Evolutionary conservation across 2,113 vertebrate species (phyloP).

Genomic region (Pterocles gutturalis): DNA sequence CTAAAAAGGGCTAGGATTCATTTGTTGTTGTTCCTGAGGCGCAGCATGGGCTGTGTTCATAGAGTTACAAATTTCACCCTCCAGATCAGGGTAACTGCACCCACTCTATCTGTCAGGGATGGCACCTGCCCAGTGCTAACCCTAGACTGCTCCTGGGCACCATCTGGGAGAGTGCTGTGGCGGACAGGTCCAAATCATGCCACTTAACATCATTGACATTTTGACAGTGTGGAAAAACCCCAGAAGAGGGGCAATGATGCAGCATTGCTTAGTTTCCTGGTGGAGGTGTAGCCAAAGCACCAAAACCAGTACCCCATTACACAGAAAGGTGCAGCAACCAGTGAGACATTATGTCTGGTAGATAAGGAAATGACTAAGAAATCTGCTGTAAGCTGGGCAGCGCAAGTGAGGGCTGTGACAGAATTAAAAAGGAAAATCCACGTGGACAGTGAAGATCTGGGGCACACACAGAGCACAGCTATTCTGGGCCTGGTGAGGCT

Average conservation of each 20-base stretch:
- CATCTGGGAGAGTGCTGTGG: accelerated
- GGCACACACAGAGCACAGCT: neutral
- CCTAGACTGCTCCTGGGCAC: neutral
- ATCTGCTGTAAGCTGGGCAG: neutral
- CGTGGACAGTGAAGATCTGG: neutral
- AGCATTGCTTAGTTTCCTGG: neutral
- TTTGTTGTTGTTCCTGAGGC: neutral
- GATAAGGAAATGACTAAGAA: neutral
- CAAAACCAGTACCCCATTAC: neutral
- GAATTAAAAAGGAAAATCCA: neutral
- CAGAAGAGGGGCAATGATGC: neutral
- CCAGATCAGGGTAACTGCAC: neutral
- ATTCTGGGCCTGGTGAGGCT: neutral
- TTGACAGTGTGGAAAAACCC: neutral
- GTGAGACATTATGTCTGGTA: neutral
- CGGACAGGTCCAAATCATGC: accelerated
- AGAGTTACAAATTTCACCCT: neutral
- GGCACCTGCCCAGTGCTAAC: neutral
- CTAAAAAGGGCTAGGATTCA: neutral
- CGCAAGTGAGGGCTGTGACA: neutral
- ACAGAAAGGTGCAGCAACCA: accelerated
- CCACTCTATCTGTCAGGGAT: neutral
- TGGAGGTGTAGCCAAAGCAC: neutral
- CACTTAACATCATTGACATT: neutral
- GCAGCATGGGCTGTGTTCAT: neutral